Base-by-base conservation (phyloP, 2,797 vertebrate genomes). In the Hippopotamyrus pictus region DNA sequence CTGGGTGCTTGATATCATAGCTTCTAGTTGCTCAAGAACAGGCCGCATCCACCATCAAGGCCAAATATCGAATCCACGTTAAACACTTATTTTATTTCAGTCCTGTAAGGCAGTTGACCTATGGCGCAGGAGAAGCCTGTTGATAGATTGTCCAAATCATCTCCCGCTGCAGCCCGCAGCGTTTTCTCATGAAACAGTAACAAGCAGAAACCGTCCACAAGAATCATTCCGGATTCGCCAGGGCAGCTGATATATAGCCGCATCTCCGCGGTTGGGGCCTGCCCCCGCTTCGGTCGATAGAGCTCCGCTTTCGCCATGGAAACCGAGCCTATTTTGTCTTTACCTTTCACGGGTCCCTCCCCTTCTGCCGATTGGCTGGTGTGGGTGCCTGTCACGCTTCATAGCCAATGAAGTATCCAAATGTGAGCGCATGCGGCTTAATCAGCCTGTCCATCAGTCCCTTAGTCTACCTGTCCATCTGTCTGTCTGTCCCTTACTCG, bases 21-120 rank as follows among this genome's bases (percentile, higher is more conserved):
- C 12, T 5, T 25, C 4, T 5, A 51, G 11, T 46, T 33, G 57
- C 7, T 48, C 46, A 11, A 8, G 57, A 86, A 6, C 53, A 83
- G 88, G 7, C 14, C 19, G 17, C 44, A 9, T 33, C 19, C 5
- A 62, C 19, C 86, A 44, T 11, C 5, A 6, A 29, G 29, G 50
- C 5, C 41, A 22, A 76, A 19, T 50, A n/a, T 65, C 57, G 37
- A 86, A 86, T 51, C 57, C 84, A 8, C 5, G 4, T 73, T 87
- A 86, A 89, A 53, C 5, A 29, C n/a, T 33, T 54, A 73, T 89
- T 89, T 89, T 53, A 76, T 65, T n/a, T 37, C 17, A 50, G 50
- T 7, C 59, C 48, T 29, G 53, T 11, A 22, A 84, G 29, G 54
- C 14, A 17, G 46, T 86, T 19, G 25, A 73, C 84, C 89, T n/a